Evolutionary conservation across 2,797 vertebrate species (phyloP).

Genomic region (Poeciliopsis infans): DNA sequence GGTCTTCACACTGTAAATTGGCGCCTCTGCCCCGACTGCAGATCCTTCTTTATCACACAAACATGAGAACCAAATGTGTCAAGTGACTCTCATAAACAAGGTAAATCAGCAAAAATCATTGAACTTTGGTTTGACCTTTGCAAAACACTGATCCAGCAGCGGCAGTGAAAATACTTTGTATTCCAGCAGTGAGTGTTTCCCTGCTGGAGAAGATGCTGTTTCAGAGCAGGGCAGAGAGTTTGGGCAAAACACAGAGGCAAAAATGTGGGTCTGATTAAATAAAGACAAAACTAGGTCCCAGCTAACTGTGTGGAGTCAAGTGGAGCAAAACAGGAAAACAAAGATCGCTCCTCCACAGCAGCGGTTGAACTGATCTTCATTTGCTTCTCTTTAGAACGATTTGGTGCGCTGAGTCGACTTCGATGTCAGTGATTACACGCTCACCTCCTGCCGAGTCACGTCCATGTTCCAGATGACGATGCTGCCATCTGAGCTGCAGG

Average conservation of each 20-base stretch:
- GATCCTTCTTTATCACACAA: not conserved
- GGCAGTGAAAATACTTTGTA: not conserved
- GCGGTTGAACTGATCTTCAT: constrained; percentile 7
- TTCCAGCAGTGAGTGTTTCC: not conserved
- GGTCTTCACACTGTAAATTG: not conserved
- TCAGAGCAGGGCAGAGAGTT: constrained; percentile 12
- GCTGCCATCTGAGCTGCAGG: constrained; percentile 92
- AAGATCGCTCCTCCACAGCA: constrained; percentile 3
- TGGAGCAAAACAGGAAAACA: constrained; percentile 13
- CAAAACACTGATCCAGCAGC: not conserved
- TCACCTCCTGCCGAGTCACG: constrained; percentile 95
- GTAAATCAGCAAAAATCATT: not conserved
- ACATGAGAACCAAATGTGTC: not conserved
- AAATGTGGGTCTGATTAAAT: constrained; percentile 34
- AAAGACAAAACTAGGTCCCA: constrained; percentile 22
- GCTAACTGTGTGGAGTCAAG: constrained; percentile 18
- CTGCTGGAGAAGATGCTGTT: constrained; percentile 16
- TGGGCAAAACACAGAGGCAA: not conserved
- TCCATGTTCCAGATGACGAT: constrained; percentile 99
- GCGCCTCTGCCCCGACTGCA: not conserved
- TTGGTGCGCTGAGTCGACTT: not conserved
- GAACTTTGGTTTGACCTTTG: constrained; percentile 6
- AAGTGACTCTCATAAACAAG: constrained; percentile 5
- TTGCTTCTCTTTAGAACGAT: not conserved
- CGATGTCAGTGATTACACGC: constrained; percentile 1